Evolutionary conservation across 2,888 invertebrate genomes (phyloP).

Genomic region (Ectobius pallidus): DNA sequence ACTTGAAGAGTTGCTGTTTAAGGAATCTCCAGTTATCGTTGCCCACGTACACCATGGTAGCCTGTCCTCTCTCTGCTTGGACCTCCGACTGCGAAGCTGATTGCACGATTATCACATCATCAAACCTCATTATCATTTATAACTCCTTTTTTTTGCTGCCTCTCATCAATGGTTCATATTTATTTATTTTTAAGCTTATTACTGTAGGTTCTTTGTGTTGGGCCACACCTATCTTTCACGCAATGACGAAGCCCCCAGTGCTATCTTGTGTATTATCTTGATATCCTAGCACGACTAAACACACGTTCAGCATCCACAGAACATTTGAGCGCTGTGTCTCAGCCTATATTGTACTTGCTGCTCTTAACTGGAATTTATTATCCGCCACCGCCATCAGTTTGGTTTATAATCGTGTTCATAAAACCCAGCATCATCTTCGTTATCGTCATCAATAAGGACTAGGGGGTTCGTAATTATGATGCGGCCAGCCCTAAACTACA

Average conservation of each 20-base stretch:
- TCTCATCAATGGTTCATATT: conserved; percentile 21
- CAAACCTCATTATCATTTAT: conserved; percentile 31
- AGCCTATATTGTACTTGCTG: too few species aligned
- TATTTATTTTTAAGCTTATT: conserved; percentile 26
- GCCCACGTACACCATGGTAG: not conserved
- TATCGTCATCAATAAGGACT: too few species aligned
- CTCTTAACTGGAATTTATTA: too few species aligned
- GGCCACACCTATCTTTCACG: conserved; percentile 6
- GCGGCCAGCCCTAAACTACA: too few species aligned
- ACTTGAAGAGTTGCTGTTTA: too few species aligned
- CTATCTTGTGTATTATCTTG: not conserved
- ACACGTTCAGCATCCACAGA: not conserved
- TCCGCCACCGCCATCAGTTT: too few species aligned
- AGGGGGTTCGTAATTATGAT: too few species aligned
- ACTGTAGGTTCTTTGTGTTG: not conserved
- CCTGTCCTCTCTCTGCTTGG: not conserved
- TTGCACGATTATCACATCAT: conserved; percentile 27
- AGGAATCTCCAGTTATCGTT: too few species aligned
- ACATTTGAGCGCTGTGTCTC: too few species aligned
- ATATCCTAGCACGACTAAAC: conserved; percentile 5
- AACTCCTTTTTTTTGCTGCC: not conserved
- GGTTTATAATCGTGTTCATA: too few species aligned
- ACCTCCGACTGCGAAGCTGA: conserved; percentile 24
- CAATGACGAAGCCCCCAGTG: not conserved
- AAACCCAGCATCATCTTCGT: too few species aligned